Evolutionary conservation across 2,113 vertebrate genomes (phyloP).

Genomic region (Scalopus aquaticus): DNA sequence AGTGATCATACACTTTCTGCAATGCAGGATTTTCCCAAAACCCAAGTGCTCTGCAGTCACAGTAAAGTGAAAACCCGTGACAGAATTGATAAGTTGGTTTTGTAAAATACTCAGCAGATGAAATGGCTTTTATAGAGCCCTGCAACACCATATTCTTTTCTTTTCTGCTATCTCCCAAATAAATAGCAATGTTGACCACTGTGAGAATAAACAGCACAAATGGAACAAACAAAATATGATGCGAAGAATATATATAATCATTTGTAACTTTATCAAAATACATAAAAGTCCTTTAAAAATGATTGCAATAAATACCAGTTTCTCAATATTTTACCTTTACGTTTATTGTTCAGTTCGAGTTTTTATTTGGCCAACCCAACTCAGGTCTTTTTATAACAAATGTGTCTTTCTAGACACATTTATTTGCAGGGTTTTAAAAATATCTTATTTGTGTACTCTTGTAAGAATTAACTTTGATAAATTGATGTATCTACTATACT

Average conservation of each 20-base stretch:
- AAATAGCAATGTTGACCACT: not conserved
- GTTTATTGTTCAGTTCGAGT: not conserved
- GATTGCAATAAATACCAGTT: not conserved
- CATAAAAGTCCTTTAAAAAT: not conserved
- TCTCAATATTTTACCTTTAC: slow-evolving; percentile 13
- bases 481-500: not conserved
- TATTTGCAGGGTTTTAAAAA: not conserved
- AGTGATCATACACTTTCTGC: slow-evolving; percentile 67
- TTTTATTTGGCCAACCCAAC: not conserved
- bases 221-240: not conserved
- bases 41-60: slow-evolving; percentile 48
- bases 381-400: not conserved
- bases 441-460: not conserved
- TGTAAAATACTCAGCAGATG: slow-evolving; percentile 51
- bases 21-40: slow-evolving; percentile 77
- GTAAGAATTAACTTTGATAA: not conserved
- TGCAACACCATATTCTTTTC: not conserved
- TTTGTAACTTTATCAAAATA: not conserved
- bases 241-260: not conserved
- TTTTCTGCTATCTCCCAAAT: not conserved
- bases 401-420: not conserved
- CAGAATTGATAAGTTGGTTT: slow-evolving; percentile 47
- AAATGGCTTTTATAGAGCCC: slow-evolving; percentile 4
- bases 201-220: not conserved
- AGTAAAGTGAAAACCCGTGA: slow-evolving; percentile 66